Percentiles rank a stretch among this genome's conserved stretches.
phyloP scores from a whole-genome alignment of 1,140 invertebrate genomes.

The Scaptomyza montana region DNA sequence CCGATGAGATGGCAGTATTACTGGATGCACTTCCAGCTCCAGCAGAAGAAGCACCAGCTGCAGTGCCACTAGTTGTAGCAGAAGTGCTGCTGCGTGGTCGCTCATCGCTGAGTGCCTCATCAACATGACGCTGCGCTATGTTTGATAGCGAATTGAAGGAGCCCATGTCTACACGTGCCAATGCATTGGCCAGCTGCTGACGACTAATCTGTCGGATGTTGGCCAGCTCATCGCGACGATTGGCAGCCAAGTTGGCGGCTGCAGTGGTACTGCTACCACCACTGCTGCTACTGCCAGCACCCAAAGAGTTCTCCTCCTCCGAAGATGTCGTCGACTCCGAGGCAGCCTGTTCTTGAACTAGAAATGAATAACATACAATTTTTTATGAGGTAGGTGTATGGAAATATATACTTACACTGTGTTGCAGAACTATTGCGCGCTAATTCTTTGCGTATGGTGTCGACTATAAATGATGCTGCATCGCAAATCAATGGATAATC shows the following conservation, averaged over 20 bases:
- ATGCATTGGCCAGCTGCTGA: conserved; percentile 74
- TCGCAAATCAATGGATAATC: conserved; percentile 80
- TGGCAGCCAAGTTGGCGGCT: conserved; percentile 51
- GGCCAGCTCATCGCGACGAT: conserved; percentile 61
- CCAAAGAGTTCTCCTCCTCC: conserved; percentile 78
- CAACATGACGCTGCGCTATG: conserved; percentile 76
- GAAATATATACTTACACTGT: conserved; percentile 47
- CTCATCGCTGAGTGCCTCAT: conserved; percentile 60
- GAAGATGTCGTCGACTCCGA: conserved; percentile 79
- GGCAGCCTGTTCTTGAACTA: conserved; percentile 77
- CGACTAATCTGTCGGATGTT: conserved; percentile 81
- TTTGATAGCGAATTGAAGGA: conserved; percentile 79
- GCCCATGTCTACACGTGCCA: conserved; percentile 64
- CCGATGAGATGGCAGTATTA: conserved; percentile 54
- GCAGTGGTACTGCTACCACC: conserved; percentile 61
- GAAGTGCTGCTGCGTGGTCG: conserved; percentile 34
- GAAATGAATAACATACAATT: background rate
- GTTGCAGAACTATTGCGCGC: conserved; percentile 68
- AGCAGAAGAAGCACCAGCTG: background rate
- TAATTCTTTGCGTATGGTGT: conserved; percentile 78
- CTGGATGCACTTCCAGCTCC: conserved; percentile 16
- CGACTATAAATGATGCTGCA: conserved; percentile 76
- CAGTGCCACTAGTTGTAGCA: background rate
- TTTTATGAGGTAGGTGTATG: background rate
- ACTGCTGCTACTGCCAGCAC: conserved; percentile 76